Base-by-base conservation (phyloP, 1,140 invertebrate species). In the Drosophila tani region DNA sequence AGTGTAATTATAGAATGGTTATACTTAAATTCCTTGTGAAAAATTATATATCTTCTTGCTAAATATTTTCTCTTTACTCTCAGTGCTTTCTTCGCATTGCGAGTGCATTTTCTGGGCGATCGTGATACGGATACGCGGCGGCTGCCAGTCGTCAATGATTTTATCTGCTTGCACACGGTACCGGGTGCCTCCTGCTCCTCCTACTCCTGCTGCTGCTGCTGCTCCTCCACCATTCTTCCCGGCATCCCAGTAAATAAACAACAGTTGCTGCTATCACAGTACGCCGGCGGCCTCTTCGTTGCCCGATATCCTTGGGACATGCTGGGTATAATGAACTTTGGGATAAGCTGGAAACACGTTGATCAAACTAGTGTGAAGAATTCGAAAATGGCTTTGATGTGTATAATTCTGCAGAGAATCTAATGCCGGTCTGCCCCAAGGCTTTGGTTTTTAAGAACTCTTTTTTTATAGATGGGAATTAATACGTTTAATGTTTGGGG, bases 101-200 rank as follows among this genome's bases (percentile, higher is more conserved):
- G 40, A 70, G 55, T 41, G 46, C 67, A 29, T 71, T 55, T 73
- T 70, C 67, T 51, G 53, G 53, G 67, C 68, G 70, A 74, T 83
- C 81, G 78, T 85, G 82, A 79, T 69, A 75, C 57, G 65, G 81
- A 76, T 85, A 81, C 77, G 82, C 55, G 47, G 73, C 70, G 51
- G 60, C 53, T 75, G 74, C 51, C 47, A 70, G 49, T 78, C 74
- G 66, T 85, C 70, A 73, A 84, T 84, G 82, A 85, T 84, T 78
- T 84, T 84, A 84, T 84, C 82, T 85, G 73, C 50, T 41, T 66
- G 63, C 73, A 53, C 81, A 59, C 55, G 75, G 21, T 24, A 27
- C 29, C 40, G 57, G 57, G 62, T 53, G 32, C 29, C 62, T 62
- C 63, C 71, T 60, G 15, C 62, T 19, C 32, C 32, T 38, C 29